Conservation (phyloP, 2,888 invertebrate species). For the Scaptomyza cyrtandrae region DNA sequence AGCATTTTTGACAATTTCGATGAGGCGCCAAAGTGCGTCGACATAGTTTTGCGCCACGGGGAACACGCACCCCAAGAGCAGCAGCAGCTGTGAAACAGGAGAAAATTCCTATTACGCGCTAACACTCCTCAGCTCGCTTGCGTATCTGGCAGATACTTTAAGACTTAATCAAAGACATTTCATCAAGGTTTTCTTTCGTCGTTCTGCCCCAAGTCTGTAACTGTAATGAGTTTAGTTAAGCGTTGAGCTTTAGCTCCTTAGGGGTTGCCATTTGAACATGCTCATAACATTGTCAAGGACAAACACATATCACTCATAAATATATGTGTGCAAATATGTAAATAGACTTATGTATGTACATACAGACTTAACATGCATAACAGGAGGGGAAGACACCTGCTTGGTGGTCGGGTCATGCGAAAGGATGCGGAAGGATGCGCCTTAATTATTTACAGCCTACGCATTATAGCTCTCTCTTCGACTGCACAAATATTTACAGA, state of each 20-base stretch:
- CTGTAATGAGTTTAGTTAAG: conserved; percentile 59
- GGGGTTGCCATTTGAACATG: conserved; percentile 56
- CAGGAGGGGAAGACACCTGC: conserved; percentile 24
- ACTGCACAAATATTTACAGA: conserved; percentile 69
- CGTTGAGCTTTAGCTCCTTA: conserved; percentile 17
- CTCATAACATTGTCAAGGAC: conserved; percentile 59
- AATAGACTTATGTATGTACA: conserved; percentile 22
- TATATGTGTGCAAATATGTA: conserved; percentile 25
- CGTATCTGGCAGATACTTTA: conserved; percentile 58
- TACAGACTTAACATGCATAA: conserved; percentile 50
- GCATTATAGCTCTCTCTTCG: not conserved
- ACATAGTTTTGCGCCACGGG: conserved; percentile 41
- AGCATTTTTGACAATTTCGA: conserved; percentile 66
- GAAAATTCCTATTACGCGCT: conserved; percentile 38
- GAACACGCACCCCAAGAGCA: not conserved
- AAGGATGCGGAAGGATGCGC: conserved; percentile 52
- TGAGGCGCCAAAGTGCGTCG: conserved; percentile 61
- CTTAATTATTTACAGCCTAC: conserved; percentile 60
- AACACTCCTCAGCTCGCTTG: conserved; percentile 9
- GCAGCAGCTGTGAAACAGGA: conserved; percentile 1
- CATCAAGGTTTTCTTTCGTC: conserved; percentile 35
- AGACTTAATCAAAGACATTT: conserved; percentile 56
- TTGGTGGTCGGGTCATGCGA: conserved; percentile 53
- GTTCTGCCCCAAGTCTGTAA: conserved; percentile 21
- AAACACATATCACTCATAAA: conserved; percentile 35